Conservation (phyloP, 1,140 invertebrate species). For the Phocides pigmalion region DNA sequence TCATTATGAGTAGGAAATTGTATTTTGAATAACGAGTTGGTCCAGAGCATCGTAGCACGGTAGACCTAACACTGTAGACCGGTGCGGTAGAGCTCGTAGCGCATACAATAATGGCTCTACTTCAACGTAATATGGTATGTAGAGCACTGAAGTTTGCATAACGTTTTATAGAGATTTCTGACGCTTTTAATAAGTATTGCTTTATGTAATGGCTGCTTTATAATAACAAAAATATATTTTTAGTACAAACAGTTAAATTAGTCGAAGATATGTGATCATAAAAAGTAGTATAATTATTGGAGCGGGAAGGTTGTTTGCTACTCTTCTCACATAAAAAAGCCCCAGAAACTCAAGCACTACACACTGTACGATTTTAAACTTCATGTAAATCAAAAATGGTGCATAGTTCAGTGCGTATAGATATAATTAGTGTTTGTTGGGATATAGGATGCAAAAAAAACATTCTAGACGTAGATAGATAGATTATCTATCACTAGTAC, state of each 20-base stretch:
- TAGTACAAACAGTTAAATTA: too few species aligned
- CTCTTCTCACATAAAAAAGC: too few species aligned
- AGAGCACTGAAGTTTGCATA: background rate
- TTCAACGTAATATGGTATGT: background rate
- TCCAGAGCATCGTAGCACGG: background rate
- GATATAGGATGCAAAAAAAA: background rate
- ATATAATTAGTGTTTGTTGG: background rate
- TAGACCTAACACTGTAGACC: background rate
- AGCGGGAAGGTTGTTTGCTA: too few species aligned
- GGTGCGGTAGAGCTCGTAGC: background rate
- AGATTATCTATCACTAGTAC: too few species aligned
- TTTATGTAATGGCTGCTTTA: constrained; percentile 2
- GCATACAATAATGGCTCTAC: constrained; percentile 6
- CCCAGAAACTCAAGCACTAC: background rate
- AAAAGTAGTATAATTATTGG: background rate
- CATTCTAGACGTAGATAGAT: too few species aligned
- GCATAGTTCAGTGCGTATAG: background rate
- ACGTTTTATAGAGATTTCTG: background rate
- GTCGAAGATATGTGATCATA: background rate
- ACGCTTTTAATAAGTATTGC: background rate
- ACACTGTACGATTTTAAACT: background rate
- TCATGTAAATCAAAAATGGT: background rate
- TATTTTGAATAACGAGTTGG: too few species aligned
- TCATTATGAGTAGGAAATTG: too few species aligned
- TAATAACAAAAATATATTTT: too few species aligned